Evolutionary conservation across 2,888 invertebrate genomes (phyloP).

Genomic region (Scaptodrosophila latifasciaeformis): DNA sequence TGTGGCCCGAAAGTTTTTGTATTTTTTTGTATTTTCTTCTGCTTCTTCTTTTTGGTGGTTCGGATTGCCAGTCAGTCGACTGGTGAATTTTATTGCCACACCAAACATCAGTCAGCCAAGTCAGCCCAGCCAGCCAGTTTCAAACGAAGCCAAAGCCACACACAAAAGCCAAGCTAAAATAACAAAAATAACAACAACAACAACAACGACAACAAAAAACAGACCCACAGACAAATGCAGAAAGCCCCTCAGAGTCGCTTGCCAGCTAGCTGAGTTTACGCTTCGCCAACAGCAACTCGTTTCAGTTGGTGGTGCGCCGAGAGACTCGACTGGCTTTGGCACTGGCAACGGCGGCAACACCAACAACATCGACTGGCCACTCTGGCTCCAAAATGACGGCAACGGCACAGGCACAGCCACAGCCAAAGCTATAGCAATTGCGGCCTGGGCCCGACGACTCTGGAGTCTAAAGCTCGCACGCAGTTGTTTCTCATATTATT

Average conservation of each 20-base stretch:
- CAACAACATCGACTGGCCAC: constrained; percentile 18
- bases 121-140: constrained; percentile 25
- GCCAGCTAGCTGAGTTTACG: constrained; percentile 47
- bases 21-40: too few species aligned
- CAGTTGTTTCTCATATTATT: constrained; percentile 37
- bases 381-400: constrained; percentile 65
- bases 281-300: constrained; percentile 67
- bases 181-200: constrained; percentile 8
- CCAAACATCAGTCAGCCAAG: constrained; percentile 40
- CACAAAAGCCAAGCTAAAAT: constrained; percentile 35
- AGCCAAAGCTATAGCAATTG: too few species aligned
- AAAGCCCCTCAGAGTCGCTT: constrained; percentile 11
- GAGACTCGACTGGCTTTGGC: background rate
- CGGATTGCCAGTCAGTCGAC: constrained; percentile 40
- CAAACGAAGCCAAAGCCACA: constrained; percentile 22
- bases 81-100: constrained; percentile 61
- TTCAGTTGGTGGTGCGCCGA: constrained; percentile 42
- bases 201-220: too few species aligned
- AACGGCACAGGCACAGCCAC: too few species aligned
- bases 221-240: too few species aligned
- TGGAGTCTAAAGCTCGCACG: constrained; percentile 67
- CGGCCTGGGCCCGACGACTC: too few species aligned
- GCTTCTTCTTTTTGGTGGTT: too few species aligned
- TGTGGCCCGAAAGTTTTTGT: constrained; percentile 40
- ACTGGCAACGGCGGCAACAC: constrained; percentile 13